These are phyloP conservation scores for Aphis gossypii DNA, from an alignment of 1,140 invertebrate species.

Conservation along the genomic window DNA sequence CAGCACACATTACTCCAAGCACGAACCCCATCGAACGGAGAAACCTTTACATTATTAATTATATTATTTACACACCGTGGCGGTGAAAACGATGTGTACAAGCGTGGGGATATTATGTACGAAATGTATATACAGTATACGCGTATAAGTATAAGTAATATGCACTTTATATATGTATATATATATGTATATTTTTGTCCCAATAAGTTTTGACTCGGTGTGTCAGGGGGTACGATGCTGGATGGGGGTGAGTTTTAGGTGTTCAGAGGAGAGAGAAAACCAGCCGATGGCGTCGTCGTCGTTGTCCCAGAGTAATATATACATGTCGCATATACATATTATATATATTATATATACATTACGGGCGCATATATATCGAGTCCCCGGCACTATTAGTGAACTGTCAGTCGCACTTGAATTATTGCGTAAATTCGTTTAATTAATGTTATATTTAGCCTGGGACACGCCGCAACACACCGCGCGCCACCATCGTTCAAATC, in stretches of 20 bases:
- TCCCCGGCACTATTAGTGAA: constrained; percentile 57
- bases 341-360: not conserved
- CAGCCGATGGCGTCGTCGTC: constrained; percentile 26
- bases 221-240: not conserved
- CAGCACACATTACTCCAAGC: not conserved
- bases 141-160: not conserved
- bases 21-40: not conserved
- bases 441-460: constrained; percentile 55
- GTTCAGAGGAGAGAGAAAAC: not conserved
- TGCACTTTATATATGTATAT: not conserved
- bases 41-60: constrained; percentile 51
- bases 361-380: constrained; percentile 29
- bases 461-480: constrained; percentile 42
- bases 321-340: too few species aligned
- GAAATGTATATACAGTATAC: not conserved
- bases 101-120: not conserved
- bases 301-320: not conserved
- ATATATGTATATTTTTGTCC: not conserved
- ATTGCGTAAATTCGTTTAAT: constrained; percentile 57
- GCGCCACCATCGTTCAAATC: constrained; percentile 27
- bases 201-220: constrained; percentile 24
- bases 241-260: not conserved
- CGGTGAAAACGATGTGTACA: not conserved
- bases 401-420: constrained; percentile 58
- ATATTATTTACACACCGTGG: constrained; percentile 1